Evolutionary conservation across 2,797 vertebrate genomes (phyloP).

Genomic region (Margarornis squamiger): DNA sequence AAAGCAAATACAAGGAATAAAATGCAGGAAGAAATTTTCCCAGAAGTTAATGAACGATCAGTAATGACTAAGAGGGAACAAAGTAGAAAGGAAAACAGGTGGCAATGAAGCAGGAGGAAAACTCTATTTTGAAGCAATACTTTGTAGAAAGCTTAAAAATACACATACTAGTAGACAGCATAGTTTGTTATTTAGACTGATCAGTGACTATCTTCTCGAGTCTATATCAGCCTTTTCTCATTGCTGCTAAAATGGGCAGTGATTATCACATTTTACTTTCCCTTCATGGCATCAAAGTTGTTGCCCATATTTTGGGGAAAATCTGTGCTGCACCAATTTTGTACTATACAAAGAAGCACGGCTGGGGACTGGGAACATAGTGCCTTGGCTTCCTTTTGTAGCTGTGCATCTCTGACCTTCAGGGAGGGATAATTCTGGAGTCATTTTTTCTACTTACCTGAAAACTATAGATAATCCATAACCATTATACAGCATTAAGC

Average conservation of each 20-base stretch:
- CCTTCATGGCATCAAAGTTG: not conserved
- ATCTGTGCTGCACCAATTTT: not conserved
- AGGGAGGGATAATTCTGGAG: not conserved
- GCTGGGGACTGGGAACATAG: not conserved
- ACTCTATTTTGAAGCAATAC: not conserved
- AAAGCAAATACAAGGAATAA: not conserved
- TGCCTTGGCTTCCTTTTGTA: not conserved
- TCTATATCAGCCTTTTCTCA: not conserved
- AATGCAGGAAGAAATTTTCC: not conserved
- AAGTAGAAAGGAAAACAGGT: not conserved
- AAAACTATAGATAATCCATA: conserved; percentile 28
- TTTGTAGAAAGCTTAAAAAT: not conserved
- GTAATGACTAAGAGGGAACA: not conserved
- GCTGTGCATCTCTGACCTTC: not conserved
- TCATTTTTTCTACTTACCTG: not conserved
- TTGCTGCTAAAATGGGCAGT: not conserved
- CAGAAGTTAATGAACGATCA: not conserved
- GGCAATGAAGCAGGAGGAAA: not conserved
- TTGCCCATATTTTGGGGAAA: not conserved
- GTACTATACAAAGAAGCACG: not conserved
- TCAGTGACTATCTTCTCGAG: not conserved
- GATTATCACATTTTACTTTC: not conserved
- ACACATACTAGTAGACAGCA: not conserved
- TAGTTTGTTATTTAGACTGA: not conserved
- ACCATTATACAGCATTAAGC: not conserved